Conservation (phyloP, 2,113 vertebrate genomes). For the Rhipidura dahli region DNA sequence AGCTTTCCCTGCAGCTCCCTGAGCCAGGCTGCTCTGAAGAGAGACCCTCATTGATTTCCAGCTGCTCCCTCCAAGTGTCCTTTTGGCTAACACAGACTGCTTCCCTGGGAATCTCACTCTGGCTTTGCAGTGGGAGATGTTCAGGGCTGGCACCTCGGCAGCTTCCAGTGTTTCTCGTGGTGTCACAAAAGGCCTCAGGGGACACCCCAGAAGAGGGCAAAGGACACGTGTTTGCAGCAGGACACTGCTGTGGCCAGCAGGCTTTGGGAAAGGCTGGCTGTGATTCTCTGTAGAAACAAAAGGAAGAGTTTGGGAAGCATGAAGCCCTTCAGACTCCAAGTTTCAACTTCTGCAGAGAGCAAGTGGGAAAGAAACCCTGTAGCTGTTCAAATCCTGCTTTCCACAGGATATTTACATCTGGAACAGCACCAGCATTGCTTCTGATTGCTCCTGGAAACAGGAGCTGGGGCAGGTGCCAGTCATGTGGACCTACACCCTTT, state of each 20-base stretch:
- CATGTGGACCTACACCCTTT: neutral
- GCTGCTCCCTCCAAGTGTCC: neutral
- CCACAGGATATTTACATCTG: neutral
- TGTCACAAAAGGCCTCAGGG: neutral
- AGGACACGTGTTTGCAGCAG: rapidly evolving
- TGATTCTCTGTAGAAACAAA: neutral
- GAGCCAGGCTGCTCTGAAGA: conserved; percentile 4
- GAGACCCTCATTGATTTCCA: conserved; percentile 17
- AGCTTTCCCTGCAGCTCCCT: neutral
- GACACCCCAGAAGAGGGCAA: neutral
- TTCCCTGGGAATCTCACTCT: neutral
- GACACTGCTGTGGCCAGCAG: neutral
- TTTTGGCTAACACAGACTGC: rapidly evolving
- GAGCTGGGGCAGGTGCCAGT: neutral
- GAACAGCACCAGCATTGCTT: neutral
- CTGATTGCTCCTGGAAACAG: neutral
- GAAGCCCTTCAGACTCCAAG: neutral
- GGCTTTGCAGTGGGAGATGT: neutral
- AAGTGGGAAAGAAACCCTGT: neutral
- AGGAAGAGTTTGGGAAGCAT: neutral
- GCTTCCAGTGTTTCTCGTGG: rapidly evolving
- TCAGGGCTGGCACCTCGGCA: neutral
- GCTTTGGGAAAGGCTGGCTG: neutral
- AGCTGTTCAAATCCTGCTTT: neutral
- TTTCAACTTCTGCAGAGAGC: neutral